Evolutionary conservation across 2,888 invertebrate species (phyloP).

Genomic region (Salticus scenicus): DNA sequence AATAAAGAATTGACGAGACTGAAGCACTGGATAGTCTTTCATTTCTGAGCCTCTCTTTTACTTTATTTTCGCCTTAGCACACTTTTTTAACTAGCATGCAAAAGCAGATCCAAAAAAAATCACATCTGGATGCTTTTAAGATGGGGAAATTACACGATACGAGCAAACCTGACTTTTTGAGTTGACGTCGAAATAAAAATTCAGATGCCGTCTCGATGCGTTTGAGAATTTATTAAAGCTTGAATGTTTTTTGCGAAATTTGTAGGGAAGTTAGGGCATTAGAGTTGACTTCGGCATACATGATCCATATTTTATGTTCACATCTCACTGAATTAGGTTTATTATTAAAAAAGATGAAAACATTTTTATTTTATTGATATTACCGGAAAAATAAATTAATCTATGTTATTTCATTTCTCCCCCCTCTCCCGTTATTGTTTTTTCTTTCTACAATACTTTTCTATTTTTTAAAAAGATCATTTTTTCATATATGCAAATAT

Average conservation of each 20-base stretch:
- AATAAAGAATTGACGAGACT: slow-evolving; percentile 33
- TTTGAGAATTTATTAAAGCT: background rate
- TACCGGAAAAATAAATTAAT: no score
- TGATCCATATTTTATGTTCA: background rate
- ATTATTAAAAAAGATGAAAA: no score
- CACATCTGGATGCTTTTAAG: slow-evolving; percentile 37
- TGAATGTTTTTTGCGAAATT: background rate
- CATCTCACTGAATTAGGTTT: no score
- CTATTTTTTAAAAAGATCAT: no score
- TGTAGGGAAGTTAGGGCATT: background rate
- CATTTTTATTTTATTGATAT: no score
- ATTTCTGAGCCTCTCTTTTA: slow-evolving; percentile 29
- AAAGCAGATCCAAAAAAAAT: slow-evolving; percentile 1
- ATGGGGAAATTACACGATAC: slow-evolving; percentile 33
- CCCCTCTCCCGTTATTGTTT: no score
- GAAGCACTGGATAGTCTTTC: slow-evolving; percentile 45
- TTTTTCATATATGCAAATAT: no score
- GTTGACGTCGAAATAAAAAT: slow-evolving; percentile 11
- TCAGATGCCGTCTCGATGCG: background rate
- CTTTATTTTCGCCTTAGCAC: slow-evolving; percentile 22
- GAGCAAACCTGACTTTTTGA: background rate
- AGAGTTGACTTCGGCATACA: background rate
- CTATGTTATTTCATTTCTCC: no score
- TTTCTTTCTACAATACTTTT: no score
- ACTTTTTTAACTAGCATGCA: slow-evolving; percentile 7